A percentile compares a stretch with the other conserved stretches of the same genome.
These are phyloP conservation scores for Apamea sordens DNA, from an alignment of 2,888 invertebrate species.

Conservation along the genomic window DNA sequence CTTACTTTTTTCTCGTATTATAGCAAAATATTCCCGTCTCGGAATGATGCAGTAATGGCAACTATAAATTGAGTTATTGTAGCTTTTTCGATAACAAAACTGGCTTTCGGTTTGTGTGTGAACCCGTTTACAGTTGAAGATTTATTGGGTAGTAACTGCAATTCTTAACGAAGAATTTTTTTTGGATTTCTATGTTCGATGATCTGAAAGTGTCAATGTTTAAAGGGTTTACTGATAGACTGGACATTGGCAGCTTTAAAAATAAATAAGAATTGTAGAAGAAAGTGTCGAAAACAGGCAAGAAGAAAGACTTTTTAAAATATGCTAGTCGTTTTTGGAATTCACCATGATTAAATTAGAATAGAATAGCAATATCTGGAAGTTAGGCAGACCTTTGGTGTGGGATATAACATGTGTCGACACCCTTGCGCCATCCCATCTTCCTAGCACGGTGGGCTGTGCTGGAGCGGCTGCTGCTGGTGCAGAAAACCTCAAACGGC, in stretches of 20 bases:
- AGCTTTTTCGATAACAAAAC: conserved; percentile 26
- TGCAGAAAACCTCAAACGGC: no score
- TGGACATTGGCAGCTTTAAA: no score
- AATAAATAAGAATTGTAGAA: not conserved
- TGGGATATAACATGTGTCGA: no score
- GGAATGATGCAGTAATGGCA: conserved; percentile 57
- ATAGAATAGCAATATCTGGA: no score
- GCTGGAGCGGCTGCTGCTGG: no score
- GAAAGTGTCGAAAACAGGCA: not conserved
- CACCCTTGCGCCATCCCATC: no score
- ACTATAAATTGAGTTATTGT: conserved; percentile 55
- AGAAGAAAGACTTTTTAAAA: no score
- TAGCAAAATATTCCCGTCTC: conserved; percentile 71
- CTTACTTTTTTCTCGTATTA: conserved; percentile 79
- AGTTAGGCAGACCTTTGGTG: no score
- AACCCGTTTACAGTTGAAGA: not conserved
- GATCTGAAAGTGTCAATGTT: not conserved
- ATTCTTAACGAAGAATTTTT: not conserved
- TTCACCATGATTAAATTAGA: no score
- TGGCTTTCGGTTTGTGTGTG: not conserved
- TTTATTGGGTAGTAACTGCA: not conserved
- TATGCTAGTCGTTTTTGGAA: no score
- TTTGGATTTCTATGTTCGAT: not conserved
- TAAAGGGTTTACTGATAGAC: not conserved
- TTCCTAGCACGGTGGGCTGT: no score